Percentiles rank a stretch among this genome's conserved stretches.
phyloP scores from a whole-genome alignment of 2,888 invertebrate genomes.

The Synergus itoensis region DNA sequence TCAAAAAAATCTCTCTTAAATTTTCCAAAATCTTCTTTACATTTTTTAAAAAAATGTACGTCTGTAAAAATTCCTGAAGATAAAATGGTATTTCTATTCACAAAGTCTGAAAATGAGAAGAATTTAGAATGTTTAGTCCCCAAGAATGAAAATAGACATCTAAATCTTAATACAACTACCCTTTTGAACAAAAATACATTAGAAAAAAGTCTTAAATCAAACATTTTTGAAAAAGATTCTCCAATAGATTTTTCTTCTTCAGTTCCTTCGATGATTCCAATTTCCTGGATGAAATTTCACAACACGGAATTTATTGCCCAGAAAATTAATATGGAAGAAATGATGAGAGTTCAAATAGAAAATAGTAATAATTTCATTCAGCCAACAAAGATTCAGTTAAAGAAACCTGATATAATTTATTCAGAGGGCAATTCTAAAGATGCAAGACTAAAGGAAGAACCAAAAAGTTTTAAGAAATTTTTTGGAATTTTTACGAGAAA shows the following conservation, averaged over 20 bases:
- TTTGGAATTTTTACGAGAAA: conserved; percentile 18
- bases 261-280: not conserved
- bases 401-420: not conserved
- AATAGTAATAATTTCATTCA: not conserved
- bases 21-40: not conserved
- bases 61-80: not conserved
- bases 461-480: not conserved
- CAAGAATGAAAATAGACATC: not conserved
- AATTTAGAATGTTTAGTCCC: not conserved
- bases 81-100: not conserved
- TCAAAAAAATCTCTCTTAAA: not conserved
- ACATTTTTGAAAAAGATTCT: not conserved
- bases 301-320: not conserved
- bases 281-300: not conserved
- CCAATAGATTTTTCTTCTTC: not conserved
- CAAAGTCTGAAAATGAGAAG: not conserved
- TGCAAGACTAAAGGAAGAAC: not conserved
- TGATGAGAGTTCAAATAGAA: not conserved
- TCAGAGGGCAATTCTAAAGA: not conserved
- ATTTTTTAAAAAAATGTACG: not conserved
- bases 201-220: not conserved
- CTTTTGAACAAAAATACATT: not conserved
- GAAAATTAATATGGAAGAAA: not conserved
- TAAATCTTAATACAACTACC: not conserved
- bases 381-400: not conserved